Conservation (phyloP, 2,113 vertebrate genomes). For the Fregata magnificens region DNA sequence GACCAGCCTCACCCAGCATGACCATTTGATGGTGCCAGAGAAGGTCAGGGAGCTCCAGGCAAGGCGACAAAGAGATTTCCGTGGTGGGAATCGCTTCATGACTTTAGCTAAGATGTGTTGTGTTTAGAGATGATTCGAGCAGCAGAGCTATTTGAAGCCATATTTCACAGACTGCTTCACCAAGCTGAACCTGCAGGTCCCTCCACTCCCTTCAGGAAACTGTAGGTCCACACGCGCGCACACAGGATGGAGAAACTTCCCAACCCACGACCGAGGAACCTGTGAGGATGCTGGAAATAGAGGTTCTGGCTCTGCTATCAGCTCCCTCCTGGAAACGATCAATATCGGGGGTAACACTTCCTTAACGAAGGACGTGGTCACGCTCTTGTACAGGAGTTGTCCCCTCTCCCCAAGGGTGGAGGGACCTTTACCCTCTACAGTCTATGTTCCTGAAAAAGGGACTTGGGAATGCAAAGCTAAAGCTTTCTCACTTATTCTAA, state of each 20-base stretch:
- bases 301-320: background rate
- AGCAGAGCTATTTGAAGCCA: background rate
- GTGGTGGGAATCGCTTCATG: accelerated
- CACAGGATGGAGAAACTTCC: background rate
- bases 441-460: background rate
- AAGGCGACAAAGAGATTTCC: background rate
- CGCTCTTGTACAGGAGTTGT: accelerated
- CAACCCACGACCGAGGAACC: accelerated
- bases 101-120: background rate
- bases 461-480: background rate
- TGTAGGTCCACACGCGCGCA: accelerated
- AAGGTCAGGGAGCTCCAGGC: background rate
- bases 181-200: background rate
- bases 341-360: background rate
- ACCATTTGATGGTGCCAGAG: background rate
- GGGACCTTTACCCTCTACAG: background rate
- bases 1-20: background rate
- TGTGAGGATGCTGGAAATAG: background rate
- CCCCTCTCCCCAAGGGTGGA: background rate
- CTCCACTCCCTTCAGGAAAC: background rate
- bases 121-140: background rate
- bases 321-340: background rate
- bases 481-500: background rate
- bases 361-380: accelerated
- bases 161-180: background rate